Percentiles rank a stretch among this genome's conserved stretches.
Evolutionary conservation across 2,113 vertebrate genomes (phyloP).

Genomic region (Zosterops borbonicus): DNA sequence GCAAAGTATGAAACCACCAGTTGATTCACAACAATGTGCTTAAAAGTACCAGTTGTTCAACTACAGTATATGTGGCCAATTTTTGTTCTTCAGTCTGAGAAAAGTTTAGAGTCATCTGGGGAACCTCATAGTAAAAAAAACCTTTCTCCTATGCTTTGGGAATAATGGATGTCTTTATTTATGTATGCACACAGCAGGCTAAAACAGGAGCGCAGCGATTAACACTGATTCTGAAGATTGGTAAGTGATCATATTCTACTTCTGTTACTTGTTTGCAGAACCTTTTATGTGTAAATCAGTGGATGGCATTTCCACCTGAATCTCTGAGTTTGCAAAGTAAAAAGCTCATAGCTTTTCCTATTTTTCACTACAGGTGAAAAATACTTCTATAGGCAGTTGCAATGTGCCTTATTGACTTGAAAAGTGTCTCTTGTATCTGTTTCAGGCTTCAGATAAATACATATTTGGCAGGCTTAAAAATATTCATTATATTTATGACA

Average conservation of each 20-base stretch:
- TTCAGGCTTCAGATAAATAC: not conserved
- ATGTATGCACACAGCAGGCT: not conserved
- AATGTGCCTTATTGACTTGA: not conserved
- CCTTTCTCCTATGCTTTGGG: not conserved
- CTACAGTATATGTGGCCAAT: not conserved
- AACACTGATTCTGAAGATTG: not conserved
- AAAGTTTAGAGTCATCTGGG: not conserved
- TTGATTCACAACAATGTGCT: not conserved
- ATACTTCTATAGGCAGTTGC: not conserved
- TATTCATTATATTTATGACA: not conserved
- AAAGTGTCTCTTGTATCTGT: not conserved
- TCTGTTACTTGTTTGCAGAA: not conserved
- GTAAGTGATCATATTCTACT: not conserved
- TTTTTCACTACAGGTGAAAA: not conserved
- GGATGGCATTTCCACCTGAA: not conserved
- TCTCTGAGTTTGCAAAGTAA: not conserved
- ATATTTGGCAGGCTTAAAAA: conserved; percentile 1
- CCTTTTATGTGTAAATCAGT: not conserved
- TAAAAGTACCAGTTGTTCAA: not conserved
- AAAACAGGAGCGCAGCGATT: not conserved
- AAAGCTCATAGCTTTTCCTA: not conserved
- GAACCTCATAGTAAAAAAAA: not conserved
- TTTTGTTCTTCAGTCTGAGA: not conserved
- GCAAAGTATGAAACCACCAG: not conserved
- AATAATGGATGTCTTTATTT: conserved; percentile 33